Evolutionary conservation across 2,888 invertebrate genomes (phyloP).

Genomic region (Carpatolechia fugitivella): DNA sequence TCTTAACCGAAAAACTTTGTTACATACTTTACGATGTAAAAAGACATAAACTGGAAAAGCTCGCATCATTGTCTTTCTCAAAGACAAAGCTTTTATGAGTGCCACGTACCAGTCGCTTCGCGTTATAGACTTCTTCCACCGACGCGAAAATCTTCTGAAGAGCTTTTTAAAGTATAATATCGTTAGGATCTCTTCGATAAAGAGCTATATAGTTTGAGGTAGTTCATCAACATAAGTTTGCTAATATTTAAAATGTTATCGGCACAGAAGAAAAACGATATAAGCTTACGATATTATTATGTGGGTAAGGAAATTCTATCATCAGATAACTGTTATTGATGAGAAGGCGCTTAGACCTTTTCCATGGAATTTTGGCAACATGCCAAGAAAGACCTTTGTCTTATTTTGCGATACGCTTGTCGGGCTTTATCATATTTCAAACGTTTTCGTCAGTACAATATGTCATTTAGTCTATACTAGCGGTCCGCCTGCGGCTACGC

Average conservation of each 20-base stretch:
- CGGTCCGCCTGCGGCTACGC: no score
- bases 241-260: no score
- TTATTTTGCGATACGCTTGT: constrained; percentile 36
- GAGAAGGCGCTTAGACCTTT: constrained; percentile 49
- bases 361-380: constrained; percentile 43
- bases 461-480: constrained; percentile 5
- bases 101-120: neutral
- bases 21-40: neutral
- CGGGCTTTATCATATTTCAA: constrained; percentile 14
- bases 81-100: constrained; percentile 1
- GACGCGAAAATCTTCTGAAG: neutral
- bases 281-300: no score
- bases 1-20: neutral
- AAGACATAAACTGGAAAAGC: neutral
- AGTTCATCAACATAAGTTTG: no score
- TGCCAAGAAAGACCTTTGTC: constrained; percentile 54
- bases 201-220: no score
- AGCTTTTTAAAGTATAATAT: neutral
- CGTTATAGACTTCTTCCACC: neutral
- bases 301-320: constrained; percentile 34
- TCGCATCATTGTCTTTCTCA: neutral
- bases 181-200: neutral
- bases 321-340: constrained; percentile 59
- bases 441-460: constrained; percentile 10
- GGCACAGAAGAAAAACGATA: no score